Evolutionary conservation across 2,888 invertebrate genomes (phyloP).

Genomic region (Pimpla rufipes): DNA sequence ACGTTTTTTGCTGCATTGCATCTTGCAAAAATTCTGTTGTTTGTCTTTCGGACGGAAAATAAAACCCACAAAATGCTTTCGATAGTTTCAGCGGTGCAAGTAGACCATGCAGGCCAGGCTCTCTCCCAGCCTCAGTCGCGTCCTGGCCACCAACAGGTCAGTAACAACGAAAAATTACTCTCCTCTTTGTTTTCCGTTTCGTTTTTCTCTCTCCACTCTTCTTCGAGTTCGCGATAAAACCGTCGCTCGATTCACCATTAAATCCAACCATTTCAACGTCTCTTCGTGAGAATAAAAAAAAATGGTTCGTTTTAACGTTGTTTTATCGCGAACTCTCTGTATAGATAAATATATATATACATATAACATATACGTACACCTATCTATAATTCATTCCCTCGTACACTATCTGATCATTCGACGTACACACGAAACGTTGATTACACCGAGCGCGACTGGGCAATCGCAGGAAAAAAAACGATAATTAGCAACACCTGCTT

Average conservation of each 20-base stretch:
- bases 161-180: conserved; percentile 79
- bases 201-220: background rate
- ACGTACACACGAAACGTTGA: conserved; percentile 34
- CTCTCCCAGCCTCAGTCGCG: conserved; percentile 85
- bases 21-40: conserved; percentile 61
- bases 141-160: conserved; percentile 85
- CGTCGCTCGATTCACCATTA: background rate
- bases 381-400: conserved; percentile 30
- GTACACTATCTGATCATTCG: conserved; percentile 31
- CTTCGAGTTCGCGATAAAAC: background rate
- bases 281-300: background rate
- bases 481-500: conserved; percentile 71
- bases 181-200: background rate
- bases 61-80: conserved; percentile 82
- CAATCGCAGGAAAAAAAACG: conserved; percentile 46
- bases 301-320: conserved; percentile 1
- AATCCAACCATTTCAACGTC: background rate
- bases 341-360: no score
- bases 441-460: conserved; percentile 22
- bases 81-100: conserved; percentile 85
- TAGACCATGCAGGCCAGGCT: conserved; percentile 85
- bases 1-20: conserved; percentile 59
- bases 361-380: background rate
- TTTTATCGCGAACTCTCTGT: conserved; percentile 53
- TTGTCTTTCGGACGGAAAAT: conserved; percentile 78